These are phyloP conservation scores for Aleiodes sp. DNA, from an alignment of 1,140 invertebrate species.

Conservation along the genomic window DNA sequence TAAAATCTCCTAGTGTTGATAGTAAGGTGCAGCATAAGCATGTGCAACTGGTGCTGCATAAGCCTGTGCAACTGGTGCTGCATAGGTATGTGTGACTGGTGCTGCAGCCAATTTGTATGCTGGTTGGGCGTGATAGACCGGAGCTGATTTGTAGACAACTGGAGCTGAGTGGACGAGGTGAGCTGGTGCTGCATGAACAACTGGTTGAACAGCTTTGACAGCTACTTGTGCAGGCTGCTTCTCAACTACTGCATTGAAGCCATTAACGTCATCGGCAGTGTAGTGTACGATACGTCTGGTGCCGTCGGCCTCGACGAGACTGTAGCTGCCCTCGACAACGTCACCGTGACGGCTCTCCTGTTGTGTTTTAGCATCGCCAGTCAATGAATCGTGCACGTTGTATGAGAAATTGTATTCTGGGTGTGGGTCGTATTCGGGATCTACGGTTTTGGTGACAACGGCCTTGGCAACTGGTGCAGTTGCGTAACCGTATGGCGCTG, in stretches of 20 bases:
- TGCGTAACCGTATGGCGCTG: constrained; percentile 27
- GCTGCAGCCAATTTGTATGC: neutral
- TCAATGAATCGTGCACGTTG: constrained; percentile 21
- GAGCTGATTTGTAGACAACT: neutral
- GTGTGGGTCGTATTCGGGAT: constrained; percentile 28
- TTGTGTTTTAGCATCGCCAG: constrained; percentile 38
- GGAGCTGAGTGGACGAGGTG: neutral
- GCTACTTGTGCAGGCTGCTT: constrained; percentile 26
- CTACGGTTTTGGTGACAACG: neutral
- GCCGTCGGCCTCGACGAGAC: constrained; percentile 30
- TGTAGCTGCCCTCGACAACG: constrained; percentile 34
- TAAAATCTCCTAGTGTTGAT: too few species aligned
- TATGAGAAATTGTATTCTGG: constrained; percentile 33
- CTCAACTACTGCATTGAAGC: constrained; percentile 30
- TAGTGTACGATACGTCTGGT: constrained; percentile 21
- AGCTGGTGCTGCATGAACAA: neutral
- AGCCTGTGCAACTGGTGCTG: too few species aligned
- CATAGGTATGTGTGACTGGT: constrained; percentile 25
- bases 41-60: too few species aligned
- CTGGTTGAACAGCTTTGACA: constrained; percentile 26
- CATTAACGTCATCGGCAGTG: constrained; percentile 23
- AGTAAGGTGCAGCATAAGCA: too few species aligned
- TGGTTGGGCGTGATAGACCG: neutral
- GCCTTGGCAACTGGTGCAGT: constrained; percentile 16
- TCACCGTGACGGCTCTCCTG: constrained; percentile 34